Evolutionary conservation across 2,888 invertebrate species (phyloP), one percentile per base, ranked within the genome.

Genomic region (Archips xylosteana): DNA sequence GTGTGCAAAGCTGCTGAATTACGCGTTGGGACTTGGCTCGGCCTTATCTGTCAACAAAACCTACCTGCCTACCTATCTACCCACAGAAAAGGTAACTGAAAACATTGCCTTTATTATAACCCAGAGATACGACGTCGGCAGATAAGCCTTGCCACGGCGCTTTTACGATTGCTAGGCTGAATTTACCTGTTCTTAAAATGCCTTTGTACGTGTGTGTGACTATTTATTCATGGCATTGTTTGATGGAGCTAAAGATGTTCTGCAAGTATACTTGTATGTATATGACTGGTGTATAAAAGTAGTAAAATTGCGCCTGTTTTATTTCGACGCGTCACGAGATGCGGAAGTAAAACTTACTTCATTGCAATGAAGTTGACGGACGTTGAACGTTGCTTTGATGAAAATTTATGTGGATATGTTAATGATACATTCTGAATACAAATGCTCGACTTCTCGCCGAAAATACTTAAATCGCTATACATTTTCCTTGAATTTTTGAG

Each of bases 21-120:
- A 73, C 72, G 45, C 64, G 63, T 12, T 66, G 49, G 66, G 59
- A 69, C 69, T 73, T 69, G 73, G 73, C 73, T 59, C 63, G 42
- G 36, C 34, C 73, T 73, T 73, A 73, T 73, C 73, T 69, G 73
- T 59, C 67, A 54, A 67, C 73, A 64, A 60, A 61, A 66, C 71
- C 71, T 71, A 59, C 62, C 70, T 70, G 57, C 54, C 63, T 64
- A 45, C 64, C 64, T 60, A 60, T 15, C 62, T 54, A 57, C 66
- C 42, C 23, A 42, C 65, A 39, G 62, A 47, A 69, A 73, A 69
- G 68, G 69, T 64, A 73, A 73, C 68, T 64, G 73, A 69, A 73
- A 73, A 69, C 72, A 67, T 72, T 68, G 51, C 60, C 62, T 63
- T 72, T 67, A 62, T 66, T 71, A 71, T 66, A 71, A 63, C 66